phyloP scores from a whole-genome alignment of 2,888 invertebrate genomes.

The Andrena minutula region DNA sequence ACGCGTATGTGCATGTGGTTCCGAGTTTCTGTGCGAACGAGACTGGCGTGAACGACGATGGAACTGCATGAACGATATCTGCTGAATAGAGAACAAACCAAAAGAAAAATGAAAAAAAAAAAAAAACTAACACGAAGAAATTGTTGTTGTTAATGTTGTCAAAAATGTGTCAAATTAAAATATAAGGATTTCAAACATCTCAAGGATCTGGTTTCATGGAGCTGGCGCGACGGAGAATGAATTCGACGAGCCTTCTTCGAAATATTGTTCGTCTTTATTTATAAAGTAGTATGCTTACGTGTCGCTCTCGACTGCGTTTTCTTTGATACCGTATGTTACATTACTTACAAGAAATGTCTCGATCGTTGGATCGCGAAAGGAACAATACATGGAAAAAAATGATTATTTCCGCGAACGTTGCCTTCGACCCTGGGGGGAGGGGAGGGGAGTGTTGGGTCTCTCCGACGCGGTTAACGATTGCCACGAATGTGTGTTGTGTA shows the following conservation, averaged over 20 bases:
- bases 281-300: constrained; percentile 63
- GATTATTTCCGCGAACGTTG: constrained; percentile 21
- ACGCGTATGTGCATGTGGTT: constrained; percentile 32
- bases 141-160: constrained; percentile 82
- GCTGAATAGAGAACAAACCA: constrained; percentile 61
- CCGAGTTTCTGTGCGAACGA: constrained; percentile 27
- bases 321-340: constrained; percentile 66
- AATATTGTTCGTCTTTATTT: constrained; percentile 63
- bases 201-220: constrained; percentile 35
- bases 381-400: constrained; percentile 19
- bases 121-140: constrained; percentile 68
- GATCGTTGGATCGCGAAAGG: constrained; percentile 42
- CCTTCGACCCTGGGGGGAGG: not conserved
- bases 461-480: constrained; percentile 27
- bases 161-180: constrained; percentile 83
- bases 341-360: constrained; percentile 66
- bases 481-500: constrained; percentile 18
- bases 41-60: constrained; percentile 31
- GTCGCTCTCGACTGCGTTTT: constrained; percentile 13
- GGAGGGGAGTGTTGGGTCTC: not conserved
- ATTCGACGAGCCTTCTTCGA: constrained; percentile 34
- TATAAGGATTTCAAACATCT: constrained; percentile 81
- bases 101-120: constrained; percentile 61
- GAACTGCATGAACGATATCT: constrained; percentile 57
- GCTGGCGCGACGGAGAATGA: not conserved